These are phyloP conservation scores for Hippocampus barbouri DNA, from an alignment of 2,113 vertebrate genomes.

Conservation along the genomic window DNA sequence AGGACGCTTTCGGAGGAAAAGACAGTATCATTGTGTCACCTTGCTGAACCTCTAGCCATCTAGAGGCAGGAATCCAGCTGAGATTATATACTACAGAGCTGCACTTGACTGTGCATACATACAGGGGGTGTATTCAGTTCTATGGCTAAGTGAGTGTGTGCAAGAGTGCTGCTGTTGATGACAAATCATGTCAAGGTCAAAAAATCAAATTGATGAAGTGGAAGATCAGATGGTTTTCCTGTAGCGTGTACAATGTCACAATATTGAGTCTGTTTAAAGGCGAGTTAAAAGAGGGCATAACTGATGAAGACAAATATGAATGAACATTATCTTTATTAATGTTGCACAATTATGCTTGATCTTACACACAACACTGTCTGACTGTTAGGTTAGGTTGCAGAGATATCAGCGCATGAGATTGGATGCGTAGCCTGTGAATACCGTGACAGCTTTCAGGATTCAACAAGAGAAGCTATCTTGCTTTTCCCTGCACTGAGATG, in stretches of 20 bases:
- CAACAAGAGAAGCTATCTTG: not conserved
- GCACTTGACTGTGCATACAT: slow-evolving; percentile 35
- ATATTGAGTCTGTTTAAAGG: slow-evolving; percentile 10
- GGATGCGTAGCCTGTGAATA: not conserved
- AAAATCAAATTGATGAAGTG: slow-evolving; percentile 32
- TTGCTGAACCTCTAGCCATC: slow-evolving; percentile 70
- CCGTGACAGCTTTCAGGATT: not conserved
- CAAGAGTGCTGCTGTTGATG: slow-evolving; percentile 32
- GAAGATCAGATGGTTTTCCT: slow-evolving; percentile 40
- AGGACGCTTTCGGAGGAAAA: slow-evolving; percentile 59
- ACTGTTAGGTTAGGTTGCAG: not conserved
- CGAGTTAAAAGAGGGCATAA: not conserved
- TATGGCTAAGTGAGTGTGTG: slow-evolving; percentile 42
- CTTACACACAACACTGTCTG: not conserved
- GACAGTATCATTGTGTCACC: slow-evolving; percentile 76
- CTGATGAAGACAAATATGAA: not conserved
- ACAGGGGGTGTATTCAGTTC: slow-evolving; percentile 28
- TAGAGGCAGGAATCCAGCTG: slow-evolving; percentile 57
- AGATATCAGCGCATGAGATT: not conserved
- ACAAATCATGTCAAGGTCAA: slow-evolving; percentile 65
- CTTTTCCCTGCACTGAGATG: not conserved
- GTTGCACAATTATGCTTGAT: slow-evolving; percentile 8
- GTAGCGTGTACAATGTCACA: slow-evolving; percentile 31
- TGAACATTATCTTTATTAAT: not conserved
- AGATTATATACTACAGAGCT: slow-evolving; percentile 58